A percentile compares a stretch with the other conserved stretches of the same genome.
These are phyloP conservation scores for Ctenopoma multispine DNA, from an alignment of 2,797 vertebrate genomes.

Conservation along the genomic window DNA sequence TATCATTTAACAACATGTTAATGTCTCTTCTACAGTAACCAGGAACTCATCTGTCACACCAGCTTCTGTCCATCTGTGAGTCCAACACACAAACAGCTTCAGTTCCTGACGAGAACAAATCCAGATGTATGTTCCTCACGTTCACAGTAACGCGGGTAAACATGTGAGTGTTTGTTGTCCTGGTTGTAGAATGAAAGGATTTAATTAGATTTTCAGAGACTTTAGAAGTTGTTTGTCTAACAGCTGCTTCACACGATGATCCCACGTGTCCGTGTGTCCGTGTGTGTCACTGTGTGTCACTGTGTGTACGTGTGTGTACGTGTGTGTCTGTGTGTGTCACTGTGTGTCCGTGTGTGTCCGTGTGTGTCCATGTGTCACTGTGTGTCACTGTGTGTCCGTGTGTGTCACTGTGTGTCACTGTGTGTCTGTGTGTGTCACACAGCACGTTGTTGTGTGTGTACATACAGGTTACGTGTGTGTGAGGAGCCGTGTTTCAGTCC, in stretches of 20 bases:
- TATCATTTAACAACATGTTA: no score
- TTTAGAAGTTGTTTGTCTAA: conserved; percentile 6
- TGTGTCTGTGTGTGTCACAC: not conserved
- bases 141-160: conserved; percentile 32
- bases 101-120: conserved; percentile 53
- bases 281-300: conserved; percentile 9
- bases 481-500: not conserved
- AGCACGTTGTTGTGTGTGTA: not conserved
- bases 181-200: conserved; percentile 19
- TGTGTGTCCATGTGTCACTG: no score
- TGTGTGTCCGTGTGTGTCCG: not conserved
- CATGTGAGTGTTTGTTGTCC: conserved; percentile 17
- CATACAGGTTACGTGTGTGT: not conserved
- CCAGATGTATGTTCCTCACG: conserved; percentile 61
- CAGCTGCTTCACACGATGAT: not conserved
- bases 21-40: no score
- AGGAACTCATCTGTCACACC: no score
- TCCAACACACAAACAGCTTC: no score
- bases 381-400: no score
- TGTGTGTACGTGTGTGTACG: no score
- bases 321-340: not conserved
- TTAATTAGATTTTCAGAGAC: conserved; percentile 25
- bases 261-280: not conserved
- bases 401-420: conserved; percentile 1
- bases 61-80: no score